These are phyloP conservation scores for Fragum fragum DNA, from an alignment of 2,888 invertebrate species.

Conservation along the genomic window DNA sequence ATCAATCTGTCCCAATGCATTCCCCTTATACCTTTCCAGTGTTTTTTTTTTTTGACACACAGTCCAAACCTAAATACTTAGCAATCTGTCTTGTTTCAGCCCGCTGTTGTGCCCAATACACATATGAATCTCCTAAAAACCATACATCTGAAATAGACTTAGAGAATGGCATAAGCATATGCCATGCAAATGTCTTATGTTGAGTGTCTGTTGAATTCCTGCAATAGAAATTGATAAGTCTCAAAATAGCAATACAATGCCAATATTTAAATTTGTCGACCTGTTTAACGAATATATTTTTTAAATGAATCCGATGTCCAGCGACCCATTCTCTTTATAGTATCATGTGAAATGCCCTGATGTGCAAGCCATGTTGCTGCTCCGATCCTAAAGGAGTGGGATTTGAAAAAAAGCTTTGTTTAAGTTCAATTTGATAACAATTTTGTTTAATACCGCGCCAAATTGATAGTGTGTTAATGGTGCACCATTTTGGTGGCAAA, in stretches of 20 bases:
- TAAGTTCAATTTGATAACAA: background rate
- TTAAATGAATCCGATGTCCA: conserved; percentile 16
- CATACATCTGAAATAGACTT: conserved; percentile 22
- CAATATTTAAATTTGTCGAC: background rate
- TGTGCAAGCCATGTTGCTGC: too few relatives aligned
- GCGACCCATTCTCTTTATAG: background rate
- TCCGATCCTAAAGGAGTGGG: background rate
- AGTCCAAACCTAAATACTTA: too few relatives aligned
- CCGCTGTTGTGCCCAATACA: background rate
- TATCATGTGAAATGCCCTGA: conserved; percentile 3
- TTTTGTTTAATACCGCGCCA: conserved; percentile 29
- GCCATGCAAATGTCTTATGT: background rate
- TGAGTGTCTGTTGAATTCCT: background rate
- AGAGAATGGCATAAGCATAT: background rate
- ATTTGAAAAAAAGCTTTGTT: background rate
- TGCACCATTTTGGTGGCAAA: conserved; percentile 9
- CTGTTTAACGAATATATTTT: background rate
- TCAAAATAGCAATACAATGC: background rate
- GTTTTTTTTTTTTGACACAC: background rate
- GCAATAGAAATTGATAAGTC: background rate
- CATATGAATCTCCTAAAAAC: background rate
- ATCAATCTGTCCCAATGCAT: conserved; percentile 3
- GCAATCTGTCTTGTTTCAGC: too few relatives aligned
- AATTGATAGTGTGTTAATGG: conserved; percentile 21
- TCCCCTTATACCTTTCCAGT: conserved; percentile 2